phyloP scores from a whole-genome alignment of 2,888 invertebrate genomes.

The Myathropa florea region DNA sequence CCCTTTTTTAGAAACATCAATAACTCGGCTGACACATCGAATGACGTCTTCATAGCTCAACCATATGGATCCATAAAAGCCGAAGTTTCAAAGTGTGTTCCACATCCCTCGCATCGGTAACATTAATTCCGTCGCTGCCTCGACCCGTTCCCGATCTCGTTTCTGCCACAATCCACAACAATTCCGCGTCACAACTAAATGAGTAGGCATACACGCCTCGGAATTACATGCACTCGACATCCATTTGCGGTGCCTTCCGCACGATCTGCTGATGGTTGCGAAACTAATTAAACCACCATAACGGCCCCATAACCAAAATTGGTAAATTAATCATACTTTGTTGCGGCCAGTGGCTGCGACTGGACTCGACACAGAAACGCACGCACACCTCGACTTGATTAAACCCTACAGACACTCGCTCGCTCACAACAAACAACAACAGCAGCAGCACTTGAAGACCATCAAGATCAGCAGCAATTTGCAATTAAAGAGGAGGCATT shows the following conservation, averaged over 20 bases:
- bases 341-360: background rate
- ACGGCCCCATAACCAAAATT: slow-evolving; percentile 53
- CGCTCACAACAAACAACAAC: background rate
- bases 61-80: too few species aligned
- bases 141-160: too few species aligned
- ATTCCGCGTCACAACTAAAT: background rate
- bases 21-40: too few species aligned
- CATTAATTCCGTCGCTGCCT: too few species aligned
- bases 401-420: slow-evolving; percentile 39
- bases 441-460: slow-evolving; percentile 12
- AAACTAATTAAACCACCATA: slow-evolving; percentile 55
- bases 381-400: slow-evolving; percentile 19
- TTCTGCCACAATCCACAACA: too few species aligned
- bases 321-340: slow-evolving; percentile 52
- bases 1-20: too few species aligned
- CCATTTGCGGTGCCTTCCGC: background rate
- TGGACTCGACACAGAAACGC: background rate
- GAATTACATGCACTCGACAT: background rate
- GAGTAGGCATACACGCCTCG: background rate
- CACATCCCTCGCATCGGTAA: too few species aligned
- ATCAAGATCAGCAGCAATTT: slow-evolving; percentile 26
- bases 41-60: too few species aligned
- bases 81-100: too few species aligned
- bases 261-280: background rate
- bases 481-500: slow-evolving; percentile 58